Conservation (phyloP, 2,113 vertebrate genomes). For the Halichoeres trimaculatus region DNA sequence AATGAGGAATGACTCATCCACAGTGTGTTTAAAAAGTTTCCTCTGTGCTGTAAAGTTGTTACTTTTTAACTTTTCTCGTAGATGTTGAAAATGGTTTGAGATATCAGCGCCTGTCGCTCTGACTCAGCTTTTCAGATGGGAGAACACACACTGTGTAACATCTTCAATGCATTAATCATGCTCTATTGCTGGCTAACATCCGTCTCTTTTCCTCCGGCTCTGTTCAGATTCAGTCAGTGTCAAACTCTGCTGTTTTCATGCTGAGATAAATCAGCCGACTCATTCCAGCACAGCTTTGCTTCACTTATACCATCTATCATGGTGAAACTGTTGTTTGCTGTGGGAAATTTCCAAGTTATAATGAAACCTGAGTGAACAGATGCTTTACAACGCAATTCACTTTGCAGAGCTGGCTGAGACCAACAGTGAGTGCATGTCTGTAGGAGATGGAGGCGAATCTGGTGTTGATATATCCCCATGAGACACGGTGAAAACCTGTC, state of each 20-base stretch:
- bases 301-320: constrained; percentile 76
- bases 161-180: constrained; percentile 76
- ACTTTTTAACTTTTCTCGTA: constrained; percentile 30
- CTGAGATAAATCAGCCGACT: constrained; percentile 70
- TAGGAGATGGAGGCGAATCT: too few relatives aligned
- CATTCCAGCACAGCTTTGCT: constrained; percentile 71
- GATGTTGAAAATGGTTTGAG: constrained; percentile 42
- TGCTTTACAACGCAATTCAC: constrained; percentile 39
- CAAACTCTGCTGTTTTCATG: constrained; percentile 57
- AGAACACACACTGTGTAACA: constrained; percentile 42
- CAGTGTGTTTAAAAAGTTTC: background rate
- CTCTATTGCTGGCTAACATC: constrained; percentile 70
- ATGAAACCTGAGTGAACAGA: constrained; percentile 47
- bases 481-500: too few relatives aligned
- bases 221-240: constrained; percentile 74
- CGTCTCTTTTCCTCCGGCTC: constrained; percentile 72
- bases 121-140: constrained; percentile 66
- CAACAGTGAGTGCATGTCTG: too few relatives aligned
- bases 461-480: too few relatives aligned
- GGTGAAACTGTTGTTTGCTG: constrained; percentile 70
- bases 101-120: constrained; percentile 39
- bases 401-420: constrained; percentile 36
- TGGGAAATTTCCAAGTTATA: constrained; percentile 69
- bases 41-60: constrained; percentile 42
- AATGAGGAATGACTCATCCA: too few relatives aligned